These are phyloP conservation scores for Smithornis capensis DNA, from an alignment of 2,113 vertebrate species.

Conservation along the genomic window DNA sequence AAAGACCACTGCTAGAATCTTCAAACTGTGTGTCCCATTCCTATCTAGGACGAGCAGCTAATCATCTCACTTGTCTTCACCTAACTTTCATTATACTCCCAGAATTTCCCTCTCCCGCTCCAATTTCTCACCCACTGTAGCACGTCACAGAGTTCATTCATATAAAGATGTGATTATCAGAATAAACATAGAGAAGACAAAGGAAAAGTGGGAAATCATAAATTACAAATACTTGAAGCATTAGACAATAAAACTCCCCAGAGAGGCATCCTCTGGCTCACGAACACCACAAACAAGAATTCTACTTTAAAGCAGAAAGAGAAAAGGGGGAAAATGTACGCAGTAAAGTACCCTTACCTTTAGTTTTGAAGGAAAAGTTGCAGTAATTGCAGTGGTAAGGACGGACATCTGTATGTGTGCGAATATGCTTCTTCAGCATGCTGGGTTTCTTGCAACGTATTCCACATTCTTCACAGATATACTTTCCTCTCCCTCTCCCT, in stretches of 20 bases:
- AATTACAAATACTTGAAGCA: background rate
- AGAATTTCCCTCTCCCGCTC: background rate
- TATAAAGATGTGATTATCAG: background rate
- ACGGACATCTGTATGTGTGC: constrained; percentile 95
- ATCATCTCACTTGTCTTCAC: background rate
- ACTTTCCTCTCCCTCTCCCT: constrained; percentile 94
- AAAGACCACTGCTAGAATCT: background rate
- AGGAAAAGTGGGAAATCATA: background rate
- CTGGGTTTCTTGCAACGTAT: constrained; percentile 99
- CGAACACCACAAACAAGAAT: background rate
- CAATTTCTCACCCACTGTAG: background rate
- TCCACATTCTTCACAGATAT: constrained; percentile 98
- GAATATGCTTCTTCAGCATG: constrained; percentile 98
- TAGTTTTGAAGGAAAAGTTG: constrained; percentile 99
- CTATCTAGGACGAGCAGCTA: background rate
- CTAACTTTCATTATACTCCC: background rate
- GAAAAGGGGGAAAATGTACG: background rate
- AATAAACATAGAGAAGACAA: background rate
- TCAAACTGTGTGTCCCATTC: background rate
- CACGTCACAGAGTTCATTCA: background rate
- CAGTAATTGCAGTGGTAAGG: constrained; percentile 96
- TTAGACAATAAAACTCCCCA: background rate
- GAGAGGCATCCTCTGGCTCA: background rate
- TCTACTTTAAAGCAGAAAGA: background rate
- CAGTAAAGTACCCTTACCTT: constrained; percentile 76